phyloP scores from a whole-genome alignment of 2,888 invertebrate genomes.

The Lasioglossum calceatum region DNA sequence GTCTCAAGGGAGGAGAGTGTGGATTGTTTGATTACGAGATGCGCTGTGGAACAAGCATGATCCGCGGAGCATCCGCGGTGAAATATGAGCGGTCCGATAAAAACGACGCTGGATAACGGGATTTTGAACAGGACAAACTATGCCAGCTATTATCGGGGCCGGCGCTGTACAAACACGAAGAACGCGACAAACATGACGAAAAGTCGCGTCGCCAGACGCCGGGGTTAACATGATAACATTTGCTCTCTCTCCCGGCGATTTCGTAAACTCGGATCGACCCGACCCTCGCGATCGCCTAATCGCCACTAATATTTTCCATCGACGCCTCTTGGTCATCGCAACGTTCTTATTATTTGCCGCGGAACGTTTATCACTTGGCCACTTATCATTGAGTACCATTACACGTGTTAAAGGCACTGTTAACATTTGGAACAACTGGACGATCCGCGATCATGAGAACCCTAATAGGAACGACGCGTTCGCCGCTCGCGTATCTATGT shows the following conservation, averaged over 20 bases:
- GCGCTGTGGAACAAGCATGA: neutral
- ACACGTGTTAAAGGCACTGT: neutral
- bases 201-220: neutral
- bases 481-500: too few species aligned
- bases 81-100: constrained; percentile 9
- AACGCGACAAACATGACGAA: neutral
- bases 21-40: too few species aligned
- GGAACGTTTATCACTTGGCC: neutral
- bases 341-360: neutral
- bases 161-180: neutral
- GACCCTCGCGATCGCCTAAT: neutral
- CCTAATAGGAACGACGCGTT: neutral
- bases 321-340: neutral
- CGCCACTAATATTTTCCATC: neutral
- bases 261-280: neutral
- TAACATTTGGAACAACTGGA: neutral
- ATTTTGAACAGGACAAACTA: neutral
- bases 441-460: neutral
- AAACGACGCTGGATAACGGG: neutral
- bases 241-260: neutral
- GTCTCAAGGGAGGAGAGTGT: neutral
- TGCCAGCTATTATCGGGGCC: neutral
- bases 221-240: constrained; percentile 25
- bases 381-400: neutral
- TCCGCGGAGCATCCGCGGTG: neutral